These are phyloP conservation scores for Idaea straminata DNA, from an alignment of 2,888 invertebrate species.

Conservation along the genomic window DNA sequence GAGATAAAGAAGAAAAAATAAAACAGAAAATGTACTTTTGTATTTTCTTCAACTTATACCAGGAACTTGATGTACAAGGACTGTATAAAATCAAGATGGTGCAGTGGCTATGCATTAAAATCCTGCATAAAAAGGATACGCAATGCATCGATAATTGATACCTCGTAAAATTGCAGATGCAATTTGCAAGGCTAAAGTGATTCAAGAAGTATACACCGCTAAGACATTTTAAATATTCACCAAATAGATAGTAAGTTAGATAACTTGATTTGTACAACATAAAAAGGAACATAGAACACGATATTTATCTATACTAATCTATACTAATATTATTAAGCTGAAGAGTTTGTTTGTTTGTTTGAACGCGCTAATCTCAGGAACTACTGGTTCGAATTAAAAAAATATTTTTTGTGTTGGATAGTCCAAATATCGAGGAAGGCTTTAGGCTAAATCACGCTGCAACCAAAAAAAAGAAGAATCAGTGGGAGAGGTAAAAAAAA, in stretches of 20 bases:
- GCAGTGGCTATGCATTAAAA: conserved; percentile 39
- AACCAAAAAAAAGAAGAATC: too few relatives aligned
- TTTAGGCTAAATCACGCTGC: too few relatives aligned
- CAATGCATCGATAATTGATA: conserved; percentile 40
- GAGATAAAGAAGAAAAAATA: background rate
- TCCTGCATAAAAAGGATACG: conserved; percentile 37
- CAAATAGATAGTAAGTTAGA: background rate
- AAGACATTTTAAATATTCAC: background rate
- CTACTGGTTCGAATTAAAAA: too few relatives aligned
- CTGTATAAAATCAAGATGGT: conserved; percentile 57
- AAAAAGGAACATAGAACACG: too few relatives aligned
- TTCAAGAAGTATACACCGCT: background rate
- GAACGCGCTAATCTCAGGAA: too few relatives aligned
- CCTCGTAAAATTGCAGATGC: conserved; percentile 28
- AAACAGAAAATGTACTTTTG: background rate
- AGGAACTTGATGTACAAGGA: conserved; percentile 74
- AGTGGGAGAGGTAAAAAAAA: too few relatives aligned
- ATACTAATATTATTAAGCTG: too few relatives aligned
- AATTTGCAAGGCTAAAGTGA: conserved; percentile 16
- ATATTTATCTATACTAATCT: too few relatives aligned
- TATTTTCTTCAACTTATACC: conserved; percentile 48
- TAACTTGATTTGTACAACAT: too few relatives aligned
- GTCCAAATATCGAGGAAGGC: too few relatives aligned
- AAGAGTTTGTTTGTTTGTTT: too few relatives aligned
- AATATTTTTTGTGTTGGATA: too few relatives aligned